Base-by-base conservation (phyloP, 2,113 vertebrate species). In the Tyrannus savana region DNA sequence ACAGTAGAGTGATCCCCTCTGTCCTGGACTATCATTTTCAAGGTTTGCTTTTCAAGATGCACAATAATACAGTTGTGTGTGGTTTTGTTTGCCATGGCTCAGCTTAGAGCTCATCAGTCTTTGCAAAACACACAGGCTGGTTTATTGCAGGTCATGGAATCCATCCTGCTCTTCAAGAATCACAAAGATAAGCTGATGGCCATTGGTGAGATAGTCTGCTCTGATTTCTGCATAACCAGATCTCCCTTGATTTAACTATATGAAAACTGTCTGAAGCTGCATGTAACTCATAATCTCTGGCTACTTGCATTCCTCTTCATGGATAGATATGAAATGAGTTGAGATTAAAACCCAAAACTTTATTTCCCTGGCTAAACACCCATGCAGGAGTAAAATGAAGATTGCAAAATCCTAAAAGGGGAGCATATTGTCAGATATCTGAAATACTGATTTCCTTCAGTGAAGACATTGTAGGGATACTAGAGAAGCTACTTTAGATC, bases 141-240 rank as follows among this genome's bases (percentile, higher is more conserved):
- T 72, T 96, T 93, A 82, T 84, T 87, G 28, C 66, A 98, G 98
- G 96, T 96, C 10, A 21, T 98, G 95, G 96, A 98, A 33, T 53
- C 92, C 60, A 94, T 93, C 49, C 84, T 21, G 6, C 86, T 90
- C 19, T 97, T 98, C 39, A 80, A 98, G 72, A 93, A 95, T 73
- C 84, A 97, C 90, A 92, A 83, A 93, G 95, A 93, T 64, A 71
- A 95, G 2, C 92, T 98, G 21, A 91, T 97, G 23, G 91, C 96
- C 50, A 37, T 91, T 33, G 97, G 96, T 81, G 85, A 97, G 96
- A 92, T 97, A 94, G 69, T 80, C 59, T 79, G 83, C 80, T 93
- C 64, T 50, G n/a, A 50, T 71, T 91, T 94, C 77, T 91, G 49
- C 58, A 31, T 55, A 75, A 30, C 13, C 42, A 66, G 74, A 67